A percentile compares a stretch with the other conserved stretches of the same genome.
Conservation (phyloP, 1,140 invertebrate species). For the Limonius californicus region DNA sequence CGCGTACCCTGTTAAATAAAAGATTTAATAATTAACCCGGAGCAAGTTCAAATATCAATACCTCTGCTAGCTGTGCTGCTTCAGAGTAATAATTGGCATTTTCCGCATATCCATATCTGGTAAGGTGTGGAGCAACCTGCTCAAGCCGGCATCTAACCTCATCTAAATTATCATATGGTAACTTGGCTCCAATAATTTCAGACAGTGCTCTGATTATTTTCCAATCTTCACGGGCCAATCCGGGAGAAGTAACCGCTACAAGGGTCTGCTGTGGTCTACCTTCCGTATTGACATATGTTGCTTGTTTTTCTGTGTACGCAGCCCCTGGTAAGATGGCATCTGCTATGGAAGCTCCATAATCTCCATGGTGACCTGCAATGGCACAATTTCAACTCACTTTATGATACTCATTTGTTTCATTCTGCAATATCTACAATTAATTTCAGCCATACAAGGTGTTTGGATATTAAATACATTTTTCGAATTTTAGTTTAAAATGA, state of each 20-base stretch:
- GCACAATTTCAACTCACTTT: background rate
- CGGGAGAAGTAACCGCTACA: constrained; percentile 88
- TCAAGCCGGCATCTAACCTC: constrained; percentile 79
- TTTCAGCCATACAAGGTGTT: no score
- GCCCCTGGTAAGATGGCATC: constrained; percentile 93
- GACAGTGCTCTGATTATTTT: constrained; percentile 82
- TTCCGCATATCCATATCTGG: constrained; percentile 79
- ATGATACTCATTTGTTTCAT: no score
- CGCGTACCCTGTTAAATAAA: background rate
- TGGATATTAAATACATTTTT: no score
- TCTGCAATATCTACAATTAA: no score
- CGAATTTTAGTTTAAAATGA: no score
- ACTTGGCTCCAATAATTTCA: constrained; percentile 73
- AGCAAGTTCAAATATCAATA: no score
- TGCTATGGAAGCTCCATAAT: constrained; percentile 86
- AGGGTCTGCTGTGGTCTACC: constrained; percentile 93
- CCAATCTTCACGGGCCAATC: constrained; percentile 95
- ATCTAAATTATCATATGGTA: constrained; percentile 87
- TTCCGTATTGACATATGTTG: constrained; percentile 96
- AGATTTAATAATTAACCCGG: constrained; percentile 21
- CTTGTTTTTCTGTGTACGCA: constrained; percentile 98
- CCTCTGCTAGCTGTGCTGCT: constrained; percentile 49
- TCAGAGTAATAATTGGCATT: constrained; percentile 78
- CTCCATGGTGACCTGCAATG: constrained; percentile 87
- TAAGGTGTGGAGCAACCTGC: constrained; percentile 86